phyloP scores from a whole-genome alignment of 2,888 invertebrate species.

The Pseudococcus viburni region DNA sequence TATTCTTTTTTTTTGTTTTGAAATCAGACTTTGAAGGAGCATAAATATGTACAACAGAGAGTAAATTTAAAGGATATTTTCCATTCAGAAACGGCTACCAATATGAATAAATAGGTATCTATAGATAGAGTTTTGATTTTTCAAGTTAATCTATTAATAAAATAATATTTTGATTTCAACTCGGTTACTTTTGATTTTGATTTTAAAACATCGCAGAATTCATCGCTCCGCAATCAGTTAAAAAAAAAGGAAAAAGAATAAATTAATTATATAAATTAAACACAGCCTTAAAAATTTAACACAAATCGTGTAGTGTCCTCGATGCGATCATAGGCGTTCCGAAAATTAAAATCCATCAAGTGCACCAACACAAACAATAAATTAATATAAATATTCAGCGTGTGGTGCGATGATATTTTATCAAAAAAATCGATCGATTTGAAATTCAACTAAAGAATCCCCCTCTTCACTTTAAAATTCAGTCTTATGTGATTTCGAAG shows the following conservation, averaged over 20 bases:
- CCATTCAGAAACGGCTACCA: not conserved
- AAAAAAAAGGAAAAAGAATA: not conserved
- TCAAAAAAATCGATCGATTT: not conserved
- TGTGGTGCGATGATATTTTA: slow-evolving; percentile 28
- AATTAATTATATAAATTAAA: slow-evolving; percentile 13
- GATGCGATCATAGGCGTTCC: slow-evolving; percentile 7
- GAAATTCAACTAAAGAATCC: not conserved
- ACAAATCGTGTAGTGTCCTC: not conserved
- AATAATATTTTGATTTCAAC: not conserved
- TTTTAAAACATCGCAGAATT: not conserved
- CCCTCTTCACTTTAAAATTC: slow-evolving; percentile 34
- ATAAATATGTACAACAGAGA: not conserved
- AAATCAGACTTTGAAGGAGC: too few species aligned
- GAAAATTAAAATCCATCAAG: not conserved
- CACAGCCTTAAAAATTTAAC: slow-evolving; percentile 26
- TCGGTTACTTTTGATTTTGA: not conserved
- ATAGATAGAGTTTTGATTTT: not conserved
- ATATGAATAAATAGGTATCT: not conserved
- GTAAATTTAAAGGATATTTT: not conserved
- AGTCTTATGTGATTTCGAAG: slow-evolving; percentile 40
- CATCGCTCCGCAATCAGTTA: not conserved
- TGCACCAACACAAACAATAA: not conserved
- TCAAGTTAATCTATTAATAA: not conserved
- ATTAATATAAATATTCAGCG: slow-evolving; percentile 40
- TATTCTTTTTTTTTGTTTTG: too few species aligned